These are phyloP conservation scores for Neomonachus schauinslandi DNA, from an alignment of 2,113 vertebrate species.

Conservation along the genomic window DNA sequence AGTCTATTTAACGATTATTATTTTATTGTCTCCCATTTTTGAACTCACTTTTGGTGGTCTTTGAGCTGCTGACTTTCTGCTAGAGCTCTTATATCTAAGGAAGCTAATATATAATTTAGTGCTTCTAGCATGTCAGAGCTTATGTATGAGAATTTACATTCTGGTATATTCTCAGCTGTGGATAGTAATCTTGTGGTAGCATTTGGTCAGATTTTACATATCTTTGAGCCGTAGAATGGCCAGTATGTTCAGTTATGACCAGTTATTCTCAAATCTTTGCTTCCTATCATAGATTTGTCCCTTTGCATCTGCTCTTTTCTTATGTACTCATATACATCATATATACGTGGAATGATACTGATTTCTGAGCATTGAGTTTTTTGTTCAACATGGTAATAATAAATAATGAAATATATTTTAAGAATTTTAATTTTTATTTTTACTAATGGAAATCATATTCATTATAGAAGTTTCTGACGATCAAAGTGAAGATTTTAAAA, in stretches of 20 bases:
- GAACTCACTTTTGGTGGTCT: not conserved
- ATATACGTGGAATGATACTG: not conserved
- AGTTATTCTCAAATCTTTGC: conserved; percentile 2
- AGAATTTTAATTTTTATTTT: conserved; percentile 41
- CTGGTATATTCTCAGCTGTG: not conserved
- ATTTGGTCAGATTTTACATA: not conserved
- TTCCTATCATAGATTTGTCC: not conserved
- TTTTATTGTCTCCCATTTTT: not conserved
- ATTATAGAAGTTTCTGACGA: conserved; percentile 25
- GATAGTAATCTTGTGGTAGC: not conserved
- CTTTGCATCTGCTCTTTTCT: conserved; percentile 13
- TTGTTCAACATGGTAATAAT: not conserved
- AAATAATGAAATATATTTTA: not conserved
- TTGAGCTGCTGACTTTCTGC: not conserved
- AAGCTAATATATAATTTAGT: not conserved
- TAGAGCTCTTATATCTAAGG: not conserved
- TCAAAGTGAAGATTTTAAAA: conserved; percentile 14
- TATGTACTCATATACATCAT: not conserved
- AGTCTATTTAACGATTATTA: conserved; percentile 28
- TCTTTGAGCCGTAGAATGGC: not conserved
- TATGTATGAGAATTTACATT: conserved; percentile 21
- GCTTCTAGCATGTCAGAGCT: not conserved
- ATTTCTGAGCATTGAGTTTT: not conserved
- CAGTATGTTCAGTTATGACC: not conserved
- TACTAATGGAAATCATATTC: conserved; percentile 8